A percentile compares a stretch with the other conserved stretches of the same genome.
These are phyloP conservation scores for Candidula unifasciata DNA, from an alignment of 2,888 invertebrate species.

Conservation along the genomic window DNA sequence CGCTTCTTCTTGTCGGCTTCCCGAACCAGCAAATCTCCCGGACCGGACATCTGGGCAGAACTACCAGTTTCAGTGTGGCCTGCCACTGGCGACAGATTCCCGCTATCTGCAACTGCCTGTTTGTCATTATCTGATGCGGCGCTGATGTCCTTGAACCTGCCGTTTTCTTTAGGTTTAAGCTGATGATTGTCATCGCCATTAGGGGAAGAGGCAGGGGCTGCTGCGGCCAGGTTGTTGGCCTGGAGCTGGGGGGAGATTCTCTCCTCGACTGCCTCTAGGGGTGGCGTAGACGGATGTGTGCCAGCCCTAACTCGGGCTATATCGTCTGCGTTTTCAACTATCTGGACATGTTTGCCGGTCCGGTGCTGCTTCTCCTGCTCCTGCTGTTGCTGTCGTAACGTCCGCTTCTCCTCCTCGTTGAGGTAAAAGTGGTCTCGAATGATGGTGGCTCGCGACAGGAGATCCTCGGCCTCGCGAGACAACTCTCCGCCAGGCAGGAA, in stretches of 20 bases:
- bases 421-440: slow-evolving; percentile 74
- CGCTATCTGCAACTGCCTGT: slow-evolving; percentile 48
- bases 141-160: slow-evolving; percentile 46
- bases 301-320: neutral
- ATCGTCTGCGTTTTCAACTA: slow-evolving; percentile 37
- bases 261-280: slow-evolving; percentile 41
- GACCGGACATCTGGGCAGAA: slow-evolving; percentile 6
- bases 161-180: slow-evolving; percentile 51
- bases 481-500: slow-evolving; percentile 97
- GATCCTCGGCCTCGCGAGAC: slow-evolving; percentile 95
- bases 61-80: slow-evolving; percentile 5
- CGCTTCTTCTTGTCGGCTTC: slow-evolving; percentile 46
- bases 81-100: slow-evolving; percentile 29
- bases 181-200: slow-evolving; percentile 43
- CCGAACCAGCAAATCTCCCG: slow-evolving; percentile 34
- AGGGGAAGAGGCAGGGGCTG: slow-evolving; percentile 41
- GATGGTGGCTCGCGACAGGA: slow-evolving; percentile 84
- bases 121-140: slow-evolving; percentile 38
- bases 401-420: slow-evolving; percentile 63
- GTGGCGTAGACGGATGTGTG: neutral
- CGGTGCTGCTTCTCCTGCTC: slow-evolving; percentile 36
- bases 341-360: slow-evolving; percentile 37
- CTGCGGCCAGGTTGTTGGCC: slow-evolving; percentile 42
- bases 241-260: slow-evolving; percentile 54
- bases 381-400: slow-evolving; percentile 41